These are phyloP conservation scores for Leptinotarsa texana DNA, from an alignment of 1,140 invertebrate species.

Conservation along the genomic window DNA sequence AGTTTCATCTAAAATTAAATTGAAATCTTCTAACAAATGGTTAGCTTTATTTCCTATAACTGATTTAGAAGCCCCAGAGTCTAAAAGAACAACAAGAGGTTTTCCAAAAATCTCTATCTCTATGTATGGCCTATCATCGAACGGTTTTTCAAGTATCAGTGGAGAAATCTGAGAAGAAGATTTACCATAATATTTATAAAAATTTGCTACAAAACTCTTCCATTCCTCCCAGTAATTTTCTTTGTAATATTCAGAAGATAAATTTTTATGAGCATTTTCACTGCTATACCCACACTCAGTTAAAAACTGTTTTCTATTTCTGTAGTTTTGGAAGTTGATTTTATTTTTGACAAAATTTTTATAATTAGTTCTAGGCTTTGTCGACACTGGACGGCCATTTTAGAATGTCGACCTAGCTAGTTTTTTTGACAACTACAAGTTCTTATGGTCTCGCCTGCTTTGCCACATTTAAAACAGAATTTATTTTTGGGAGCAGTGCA, in stretches of 20 bases:
- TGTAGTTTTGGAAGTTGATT: no score
- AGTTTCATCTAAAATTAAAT: background rate
- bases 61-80: background rate
- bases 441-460: background rate
- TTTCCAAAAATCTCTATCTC: conserved; percentile 5
- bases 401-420: background rate
- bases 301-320: no score
- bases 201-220: background rate
- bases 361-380: background rate
- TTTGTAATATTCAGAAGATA: background rate
- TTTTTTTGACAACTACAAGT: conserved; percentile 15
- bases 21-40: background rate
- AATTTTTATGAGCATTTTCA: background rate
- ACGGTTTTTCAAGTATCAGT: conserved; percentile 13
- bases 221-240: conserved; percentile 5
- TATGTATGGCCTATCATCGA: conserved; percentile 9
- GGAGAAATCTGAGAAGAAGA: conserved; percentile 1
- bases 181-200: conserved; percentile 4
- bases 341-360: background rate
- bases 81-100: background rate
- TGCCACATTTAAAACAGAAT: conserved; percentile 15
- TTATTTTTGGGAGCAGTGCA: background rate
- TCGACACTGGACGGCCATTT: background rate
- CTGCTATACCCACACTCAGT: background rate
- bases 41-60: background rate